phyloP scores from a whole-genome alignment of 2,113 vertebrate genomes.

The Podarcis raffonei region DNA sequence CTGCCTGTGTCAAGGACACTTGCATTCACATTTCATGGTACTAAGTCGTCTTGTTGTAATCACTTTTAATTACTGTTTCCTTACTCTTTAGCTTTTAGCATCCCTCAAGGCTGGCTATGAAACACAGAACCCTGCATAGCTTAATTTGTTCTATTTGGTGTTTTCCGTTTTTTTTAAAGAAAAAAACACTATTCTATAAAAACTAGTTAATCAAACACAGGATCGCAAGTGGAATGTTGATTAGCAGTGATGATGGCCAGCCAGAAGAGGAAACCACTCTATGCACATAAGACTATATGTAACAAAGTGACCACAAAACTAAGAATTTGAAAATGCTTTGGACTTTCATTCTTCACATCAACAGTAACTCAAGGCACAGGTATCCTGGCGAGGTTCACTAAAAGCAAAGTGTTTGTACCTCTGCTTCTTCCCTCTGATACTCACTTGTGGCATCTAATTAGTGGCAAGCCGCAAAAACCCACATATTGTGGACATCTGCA shows the following conservation, averaged over 20 bases:
- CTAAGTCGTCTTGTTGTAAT: conserved; percentile 69
- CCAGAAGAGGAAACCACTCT: conserved; percentile 70
- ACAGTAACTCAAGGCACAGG: neutral
- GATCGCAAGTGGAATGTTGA: conserved; percentile 63
- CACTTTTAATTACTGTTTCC: conserved; percentile 76
- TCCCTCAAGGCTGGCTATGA: conserved; percentile 66
- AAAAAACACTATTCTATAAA: conserved; percentile 26
- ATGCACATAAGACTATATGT: conserved; percentile 60
- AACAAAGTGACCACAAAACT: conserved; percentile 39
- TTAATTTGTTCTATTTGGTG: conserved; percentile 55
- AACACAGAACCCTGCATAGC: conserved; percentile 50
- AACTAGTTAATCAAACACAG: conserved; percentile 70
- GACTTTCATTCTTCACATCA: conserved; percentile 41
- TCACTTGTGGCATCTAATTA: conserved; percentile 47
- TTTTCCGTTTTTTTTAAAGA: neutral
- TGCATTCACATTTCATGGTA: conserved; percentile 67
- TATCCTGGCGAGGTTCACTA: conserved; percentile 58
- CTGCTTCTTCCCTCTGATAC: conserved; percentile 42
- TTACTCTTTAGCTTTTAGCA: conserved; percentile 70
- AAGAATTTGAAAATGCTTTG: conserved; percentile 53
- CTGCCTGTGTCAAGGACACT: conserved; percentile 68
- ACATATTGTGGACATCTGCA: conserved; percentile 15
- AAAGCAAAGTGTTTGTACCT: conserved; percentile 44
- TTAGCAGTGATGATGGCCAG: conserved; percentile 70
- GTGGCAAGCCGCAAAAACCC: conserved; percentile 28